Evolutionary conservation across 2,113 vertebrate genomes (phyloP).

Genomic region (Prunella fulvescens): DNA sequence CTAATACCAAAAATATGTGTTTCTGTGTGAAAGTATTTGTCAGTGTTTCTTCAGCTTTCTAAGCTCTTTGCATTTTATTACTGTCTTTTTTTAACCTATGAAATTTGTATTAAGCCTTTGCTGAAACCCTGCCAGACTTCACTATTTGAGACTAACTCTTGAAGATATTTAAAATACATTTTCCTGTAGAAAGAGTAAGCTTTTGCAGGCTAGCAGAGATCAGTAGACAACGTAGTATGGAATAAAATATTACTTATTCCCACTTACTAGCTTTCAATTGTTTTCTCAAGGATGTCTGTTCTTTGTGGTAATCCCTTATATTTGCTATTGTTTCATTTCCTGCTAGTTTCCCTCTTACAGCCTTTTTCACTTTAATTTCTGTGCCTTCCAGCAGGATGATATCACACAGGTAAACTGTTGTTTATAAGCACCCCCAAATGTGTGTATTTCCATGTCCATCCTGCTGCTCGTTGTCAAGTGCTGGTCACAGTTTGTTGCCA

Average conservation of each 20-base stretch:
- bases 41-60: not conserved
- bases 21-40: not conserved
- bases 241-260: not conserved
- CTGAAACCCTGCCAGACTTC: not conserved
- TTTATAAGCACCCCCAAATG: not conserved
- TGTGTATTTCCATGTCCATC: not conserved
- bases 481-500: not conserved
- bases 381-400: conserved; percentile 64
- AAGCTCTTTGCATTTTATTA: not conserved
- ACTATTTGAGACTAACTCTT: not conserved
- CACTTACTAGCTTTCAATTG: not conserved
- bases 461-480: not conserved
- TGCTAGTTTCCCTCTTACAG: conserved; percentile 56
- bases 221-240: not conserved
- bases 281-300: conserved; percentile 11
- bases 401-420: conserved; percentile 54
- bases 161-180: not conserved
- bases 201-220: not conserved
- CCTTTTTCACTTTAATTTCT: conserved; percentile 64
- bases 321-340: conserved; percentile 47
- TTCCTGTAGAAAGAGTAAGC: not conserved
- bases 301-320: conserved; percentile 42
- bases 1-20: not conserved
- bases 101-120: not conserved
- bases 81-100: not conserved